Evolutionary conservation across 1,140 invertebrate genomes (phyloP), one percentile per base, ranked within the genome.

Genomic region (Acromyrmex charruanus): DNA sequence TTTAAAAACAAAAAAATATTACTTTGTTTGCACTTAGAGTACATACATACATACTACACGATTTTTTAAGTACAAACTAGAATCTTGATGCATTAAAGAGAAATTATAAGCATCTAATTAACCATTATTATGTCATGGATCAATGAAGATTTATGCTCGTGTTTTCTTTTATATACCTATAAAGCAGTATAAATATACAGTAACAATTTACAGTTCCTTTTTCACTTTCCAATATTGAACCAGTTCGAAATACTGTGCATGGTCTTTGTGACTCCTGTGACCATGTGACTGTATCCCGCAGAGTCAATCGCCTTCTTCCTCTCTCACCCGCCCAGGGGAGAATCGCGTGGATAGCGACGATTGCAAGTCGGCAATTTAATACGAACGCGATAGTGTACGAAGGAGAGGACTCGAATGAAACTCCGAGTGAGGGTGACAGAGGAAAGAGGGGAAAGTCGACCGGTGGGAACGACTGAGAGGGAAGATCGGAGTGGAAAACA

Each of bases 301-400:
- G 80, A 84, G 80, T 74, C 80, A 84, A 84, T 84, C 80, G 80
- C 69, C 80, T 84, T 84, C 69, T 61, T 61, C 69, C 68, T 55
- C 55, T 44, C 80, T 25, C 80, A 25, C 55, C 68, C 53, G 16
- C 68, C 69, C 69, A 71, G 53, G 74, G 14, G 80, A 74, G 80
- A 84, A 84, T 69, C 80, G 69, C 80, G 69, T 72, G 85, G 85
- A 71, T 86, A 59, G 79, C 85, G 87, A 81, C 87, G 82, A 55
- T 84, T 61, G 68, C 72, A 88, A 87, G 77, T 87, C 77, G 72
- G 87, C 82, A 92, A 92, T 92, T 93, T 90, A 92, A 91, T 91
- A 89, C 88, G 77, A 86, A 68, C 87, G 90, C 80, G 87, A 90
- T 92, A 93, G 92, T 92, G 91, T 92, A 90, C 90, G 86, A 87